Percentiles rank a stretch among this genome's conserved stretches.
phyloP scores from a whole-genome alignment of 1,140 invertebrate species.

The Heliconius nattereri region DNA sequence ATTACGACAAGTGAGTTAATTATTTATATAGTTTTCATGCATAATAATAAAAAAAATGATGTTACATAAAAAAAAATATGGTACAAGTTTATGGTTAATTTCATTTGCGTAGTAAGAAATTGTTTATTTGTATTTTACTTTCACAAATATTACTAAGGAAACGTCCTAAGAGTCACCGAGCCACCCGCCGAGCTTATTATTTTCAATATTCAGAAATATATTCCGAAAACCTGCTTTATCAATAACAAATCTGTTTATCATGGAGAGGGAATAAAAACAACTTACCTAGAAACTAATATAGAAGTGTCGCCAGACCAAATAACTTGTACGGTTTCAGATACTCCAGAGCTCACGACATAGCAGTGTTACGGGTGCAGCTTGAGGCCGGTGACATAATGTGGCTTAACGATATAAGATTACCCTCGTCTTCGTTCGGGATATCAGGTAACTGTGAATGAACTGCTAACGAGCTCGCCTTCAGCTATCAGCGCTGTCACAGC shows the following conservation, averaged over 20 bases:
- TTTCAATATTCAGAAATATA: slow-evolving; percentile 23
- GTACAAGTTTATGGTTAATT: neutral
- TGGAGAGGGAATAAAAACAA: slow-evolving; percentile 32
- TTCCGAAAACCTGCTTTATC: neutral
- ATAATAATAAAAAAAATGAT: neutral
- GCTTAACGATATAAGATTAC: slow-evolving; percentile 55
- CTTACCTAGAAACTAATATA: slow-evolving; percentile 29
- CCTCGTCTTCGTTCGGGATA: slow-evolving; percentile 63
- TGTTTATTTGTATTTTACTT: neutral
- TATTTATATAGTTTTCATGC: neutral
- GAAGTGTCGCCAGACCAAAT: slow-evolving; percentile 17
- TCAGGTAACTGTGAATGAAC: slow-evolving; percentile 62
- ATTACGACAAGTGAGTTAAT: slow-evolving; percentile 57
- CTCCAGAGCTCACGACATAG: slow-evolving; percentile 66
- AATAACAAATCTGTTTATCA: slow-evolving; percentile 35
- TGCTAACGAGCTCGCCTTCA: slow-evolving; percentile 40
- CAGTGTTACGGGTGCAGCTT: slow-evolving; percentile 56
- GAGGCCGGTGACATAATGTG: slow-evolving; percentile 52
- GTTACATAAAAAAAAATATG: too few species aligned
- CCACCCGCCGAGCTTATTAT: slow-evolving; percentile 16
- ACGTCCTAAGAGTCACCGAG: neutral
- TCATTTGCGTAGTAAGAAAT: neutral
- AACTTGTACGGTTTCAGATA: slow-evolving; percentile 65
- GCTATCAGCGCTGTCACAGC: slow-evolving; percentile 40
- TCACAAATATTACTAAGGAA: neutral